Conservation (phyloP, 2,113 vertebrate genomes). For the Gracilinanus agilis region DNA sequence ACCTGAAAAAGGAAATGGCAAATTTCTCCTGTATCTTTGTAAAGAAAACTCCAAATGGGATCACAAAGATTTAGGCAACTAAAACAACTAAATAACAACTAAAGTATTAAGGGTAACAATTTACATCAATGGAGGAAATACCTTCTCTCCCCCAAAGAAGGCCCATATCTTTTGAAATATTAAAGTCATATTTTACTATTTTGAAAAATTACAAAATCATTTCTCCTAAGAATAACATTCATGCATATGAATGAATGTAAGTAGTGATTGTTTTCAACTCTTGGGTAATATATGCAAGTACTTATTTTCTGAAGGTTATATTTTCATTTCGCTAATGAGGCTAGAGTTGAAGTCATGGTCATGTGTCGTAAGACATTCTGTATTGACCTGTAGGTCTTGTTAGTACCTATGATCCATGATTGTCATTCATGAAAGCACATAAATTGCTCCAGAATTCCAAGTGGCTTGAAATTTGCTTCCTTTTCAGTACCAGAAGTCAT, state of each 20-base stretch:
- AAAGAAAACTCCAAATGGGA: too few species aligned
- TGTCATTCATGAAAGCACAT: neutral
- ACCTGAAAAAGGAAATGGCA: neutral
- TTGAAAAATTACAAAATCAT: neutral
- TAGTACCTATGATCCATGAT: neutral
- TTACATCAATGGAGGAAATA: neutral
- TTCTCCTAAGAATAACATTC: constrained; percentile 25
- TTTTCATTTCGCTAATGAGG: constrained; percentile 37
- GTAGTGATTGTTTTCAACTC: neutral
- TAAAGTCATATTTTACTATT: neutral
- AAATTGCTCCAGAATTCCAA: neutral
- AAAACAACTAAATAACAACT: neutral
- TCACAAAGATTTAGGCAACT: neutral
- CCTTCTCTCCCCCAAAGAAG: neutral
- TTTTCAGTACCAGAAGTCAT: constrained; percentile 93
- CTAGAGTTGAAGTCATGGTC: neutral
- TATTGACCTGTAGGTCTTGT: neutral
- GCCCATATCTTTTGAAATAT: neutral
- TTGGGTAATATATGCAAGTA: neutral
- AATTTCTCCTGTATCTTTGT: too few species aligned
- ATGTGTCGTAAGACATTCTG: neutral
- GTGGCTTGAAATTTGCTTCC: constrained; percentile 39
- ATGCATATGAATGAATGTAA: neutral
- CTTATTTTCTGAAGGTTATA: constrained; percentile 32
- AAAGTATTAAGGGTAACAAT: neutral